Evolutionary conservation across 2,113 vertebrate genomes (phyloP).

Genomic region (Perca schrenkii): DNA sequence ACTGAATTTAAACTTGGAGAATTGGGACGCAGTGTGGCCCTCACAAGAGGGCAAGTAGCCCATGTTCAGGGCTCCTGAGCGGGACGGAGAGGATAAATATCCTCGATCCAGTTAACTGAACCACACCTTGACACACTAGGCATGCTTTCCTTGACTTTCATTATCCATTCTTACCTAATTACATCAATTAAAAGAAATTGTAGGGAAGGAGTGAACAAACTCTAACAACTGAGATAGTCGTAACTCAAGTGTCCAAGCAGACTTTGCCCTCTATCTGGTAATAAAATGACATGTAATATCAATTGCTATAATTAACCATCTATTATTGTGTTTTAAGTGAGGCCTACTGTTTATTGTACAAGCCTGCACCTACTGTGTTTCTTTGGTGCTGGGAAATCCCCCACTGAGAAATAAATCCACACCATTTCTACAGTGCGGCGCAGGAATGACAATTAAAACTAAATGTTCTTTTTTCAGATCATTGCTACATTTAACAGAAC

Average conservation of each 20-base stretch:
- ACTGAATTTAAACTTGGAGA: slow-evolving; percentile 13
- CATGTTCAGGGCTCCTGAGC: slow-evolving; percentile 15
- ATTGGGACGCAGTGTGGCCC: slow-evolving; percentile 36
- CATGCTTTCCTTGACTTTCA: slow-evolving; percentile 30
- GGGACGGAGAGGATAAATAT: neutral
- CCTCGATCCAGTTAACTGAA: slow-evolving; percentile 12
- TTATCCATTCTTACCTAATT: slow-evolving; percentile 32
- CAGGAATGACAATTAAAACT: slow-evolving; percentile 42
- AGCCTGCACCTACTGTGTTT: slow-evolving; percentile 21
- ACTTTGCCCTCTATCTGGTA: slow-evolving; percentile 26
- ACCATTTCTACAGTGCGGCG: slow-evolving; percentile 23
- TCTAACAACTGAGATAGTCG: slow-evolving; percentile 3
- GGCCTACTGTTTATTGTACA: slow-evolving; percentile 26
- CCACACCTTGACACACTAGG: slow-evolving; percentile 55
- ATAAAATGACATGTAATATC: slow-evolving; percentile 49
- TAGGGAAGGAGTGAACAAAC: slow-evolving; percentile 9
- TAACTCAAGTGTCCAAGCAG: neutral
- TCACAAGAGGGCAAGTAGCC: neutral
- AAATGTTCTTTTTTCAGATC: slow-evolving; percentile 35
- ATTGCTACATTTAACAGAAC: slow-evolving; percentile 55
- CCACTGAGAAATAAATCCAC: slow-evolving; percentile 56
- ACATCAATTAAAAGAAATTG: slow-evolving; percentile 21
- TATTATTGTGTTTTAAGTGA: slow-evolving; percentile 51
- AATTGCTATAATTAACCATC: slow-evolving; percentile 55
- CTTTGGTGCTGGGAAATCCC: slow-evolving; percentile 64